Base-by-base conservation (phyloP, 2,888 invertebrate genomes). In the Campoplex nolae region DNA sequence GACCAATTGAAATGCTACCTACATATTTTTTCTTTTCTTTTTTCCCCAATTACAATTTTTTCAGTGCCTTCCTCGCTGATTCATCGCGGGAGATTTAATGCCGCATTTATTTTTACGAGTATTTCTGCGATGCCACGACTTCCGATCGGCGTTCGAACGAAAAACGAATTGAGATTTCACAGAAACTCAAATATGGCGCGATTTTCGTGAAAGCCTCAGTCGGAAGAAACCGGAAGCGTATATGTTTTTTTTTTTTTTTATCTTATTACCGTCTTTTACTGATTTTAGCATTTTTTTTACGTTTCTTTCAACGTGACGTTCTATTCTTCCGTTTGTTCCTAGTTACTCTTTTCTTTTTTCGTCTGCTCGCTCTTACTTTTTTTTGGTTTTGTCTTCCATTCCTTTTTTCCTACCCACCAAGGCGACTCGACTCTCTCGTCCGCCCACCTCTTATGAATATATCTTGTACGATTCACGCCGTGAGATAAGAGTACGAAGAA, bases 371-470 rank as follows among this genome's bases (percentile, higher is more conserved):
- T 38, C 6, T 38, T 6, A 38, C 38, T 81, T 78, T 71, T 45
- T 6, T 54, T 51, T 16, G 13, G 32, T 35, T 73, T 65, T 35
- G 32, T 62, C 23, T 45, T 32, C 70, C 62, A n/a, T 23, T 80
- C 23, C 48, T 38, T 13, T 79, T 18, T 32, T 70, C 70, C 76
- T 54, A 78, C 70, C 85, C 85, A 77, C 85, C 77, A 42, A 13
- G 76, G 62, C 32, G 62, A 62, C 32, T 32, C 62, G 32, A 62
- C 62, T 86, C 83, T 79, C 75, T 86, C 86, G 83, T 86, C 83
- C 86, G 86, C 86, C 86, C 86, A 86, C 86, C 83, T 86, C 75
- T 62, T 75, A 58, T 51, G 54, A 75, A 79, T 83, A 83, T 62
- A 79, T 79, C 78, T 68, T 45, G 68, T 71, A 28, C 45, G 45